Evolutionary conservation across 1,140 invertebrate species (phyloP), one percentile per base, ranked within the genome.

Genomic region (Marisa cornuarietis): DNA sequence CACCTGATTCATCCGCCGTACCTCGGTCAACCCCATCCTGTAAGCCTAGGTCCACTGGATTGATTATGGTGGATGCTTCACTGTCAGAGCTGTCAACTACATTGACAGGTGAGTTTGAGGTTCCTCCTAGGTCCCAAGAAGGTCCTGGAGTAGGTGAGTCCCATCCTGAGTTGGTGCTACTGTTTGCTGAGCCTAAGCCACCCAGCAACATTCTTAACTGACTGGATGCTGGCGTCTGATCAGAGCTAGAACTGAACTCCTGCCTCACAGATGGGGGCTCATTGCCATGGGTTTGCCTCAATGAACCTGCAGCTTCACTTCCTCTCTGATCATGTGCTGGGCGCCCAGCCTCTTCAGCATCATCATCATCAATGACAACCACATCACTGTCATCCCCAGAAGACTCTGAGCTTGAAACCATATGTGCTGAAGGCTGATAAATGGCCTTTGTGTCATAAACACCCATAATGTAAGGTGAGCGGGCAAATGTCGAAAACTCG

Each of bases 401-500:
- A 42, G 83, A 83, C 20, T 81, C 78, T 11, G 82, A 79, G 75
- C 83, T 81, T 69, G 61, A 76, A 42, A 84, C 79, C 58, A 84
- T 81, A 11, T 87, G 79, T 4, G 82, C 68, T 26, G 76, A 74
- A 5, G 79, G 83, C 63, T 84, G 78, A 85, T 93, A 93, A 24
- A 88, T 80, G 22, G 89, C 90, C 77, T 89, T 83, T 49, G 84
- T 78, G 82, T 93, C 92, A 85, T 92, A 93, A 6, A 94, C 95
- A 71, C 94, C 91, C 92, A 98, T 94, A 86, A 96, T 96, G 88
- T 94, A 96, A 0, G 95, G 95, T 14, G 95, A 96, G 51, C 94
- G 93, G 63, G 96, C 96, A 92, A 96, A 99, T 88, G 94, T 94
- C 82, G 95, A 94, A 80, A 98, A 93, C 88, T 99, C 97, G 86